Evolutionary conservation across 2,113 vertebrate species (phyloP), one percentile per base, ranked within the genome.

Genomic region (Cyprichromis sp.): DNA sequence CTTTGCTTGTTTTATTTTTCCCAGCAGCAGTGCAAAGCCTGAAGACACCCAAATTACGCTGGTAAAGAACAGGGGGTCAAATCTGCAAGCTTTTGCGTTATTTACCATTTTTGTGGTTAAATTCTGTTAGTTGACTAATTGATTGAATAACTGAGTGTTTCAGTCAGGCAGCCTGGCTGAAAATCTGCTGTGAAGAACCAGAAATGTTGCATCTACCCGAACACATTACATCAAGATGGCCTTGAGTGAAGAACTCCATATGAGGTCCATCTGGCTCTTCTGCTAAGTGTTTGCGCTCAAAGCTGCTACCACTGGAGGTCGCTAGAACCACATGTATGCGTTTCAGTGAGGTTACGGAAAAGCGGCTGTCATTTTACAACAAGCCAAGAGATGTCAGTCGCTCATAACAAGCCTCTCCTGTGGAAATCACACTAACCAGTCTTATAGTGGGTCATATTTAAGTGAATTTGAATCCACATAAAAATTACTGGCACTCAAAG

Each of bases 331-430:
- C 24, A 66, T 83, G 2, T 55, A 45, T 83, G 10, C 31, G 5
- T 59, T 88, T 26, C 8, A 52, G 8, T 29, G 8, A 54, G 1
- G 88, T 93, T 93, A 89, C 5, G n/a, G 90, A 94, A 93, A 73
- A 5, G 19, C 21, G 40, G 21, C 9, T 21, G 86, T 47, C 8
- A 42, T 87, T 86, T 81, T 5, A 50, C 3, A 82, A 81, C 17
- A 13, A 80, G 55, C 86, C 92, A 84, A 16, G 79, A 93, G 90
- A 85, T 92, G 94, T 88, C 92, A 94, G 83, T 80, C 91, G 50
- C 81, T 47, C 50, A 26, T 13, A 59, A 73, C 47, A n/a, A 81
- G 14, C 4, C 2, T 42, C 10, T 57, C 5, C 17, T 42, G 81
- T 52, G 73, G 73, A 50, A 78, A 19, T 82, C 79, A 12, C 11